phyloP scores from a whole-genome alignment of 2,113 vertebrate genomes.

The Oryzias melastigma region DNA sequence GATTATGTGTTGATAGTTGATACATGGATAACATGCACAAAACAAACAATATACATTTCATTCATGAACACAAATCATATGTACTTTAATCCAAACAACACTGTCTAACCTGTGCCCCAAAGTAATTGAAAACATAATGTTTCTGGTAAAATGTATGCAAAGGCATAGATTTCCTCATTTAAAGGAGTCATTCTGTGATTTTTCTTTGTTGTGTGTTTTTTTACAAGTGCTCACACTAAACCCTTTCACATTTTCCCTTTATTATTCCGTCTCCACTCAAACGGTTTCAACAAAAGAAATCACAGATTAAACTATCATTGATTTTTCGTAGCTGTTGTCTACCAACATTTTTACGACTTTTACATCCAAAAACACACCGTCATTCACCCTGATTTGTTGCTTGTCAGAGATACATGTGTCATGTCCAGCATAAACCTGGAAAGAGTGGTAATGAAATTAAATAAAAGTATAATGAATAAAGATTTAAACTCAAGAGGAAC shows the following conservation, averaged over 20 bases:
- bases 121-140: slow-evolving; percentile 53
- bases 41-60: slow-evolving; percentile 66
- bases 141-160: slow-evolving; percentile 27
- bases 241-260: slow-evolving; percentile 15
- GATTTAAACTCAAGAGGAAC: slow-evolving; percentile 6
- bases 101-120: slow-evolving; percentile 40
- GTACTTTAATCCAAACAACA: slow-evolving; percentile 49
- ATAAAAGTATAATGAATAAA: slow-evolving; percentile 3
- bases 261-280: slow-evolving; percentile 14
- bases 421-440: slow-evolving; percentile 9
- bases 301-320: background rate
- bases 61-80: slow-evolving; percentile 57
- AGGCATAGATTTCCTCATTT: slow-evolving; percentile 30
- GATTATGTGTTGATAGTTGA: slow-evolving; percentile 75
- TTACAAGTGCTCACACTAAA: slow-evolving; percentile 22
- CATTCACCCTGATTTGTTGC: no score
- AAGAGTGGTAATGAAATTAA: slow-evolving; percentile 25
- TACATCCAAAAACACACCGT: no score
- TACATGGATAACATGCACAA: slow-evolving; percentile 74
- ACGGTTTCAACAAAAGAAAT: slow-evolving; percentile 10
- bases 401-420: slow-evolving; percentile 5
- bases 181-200: slow-evolving; percentile 31
- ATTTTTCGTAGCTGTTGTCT: background rate
- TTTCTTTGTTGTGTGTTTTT: slow-evolving; percentile 1
- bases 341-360: slow-evolving; percentile 2